Base-by-base conservation (phyloP, 64 coral and sea anemone genomes). In the Montipora foliosa region DNA sequence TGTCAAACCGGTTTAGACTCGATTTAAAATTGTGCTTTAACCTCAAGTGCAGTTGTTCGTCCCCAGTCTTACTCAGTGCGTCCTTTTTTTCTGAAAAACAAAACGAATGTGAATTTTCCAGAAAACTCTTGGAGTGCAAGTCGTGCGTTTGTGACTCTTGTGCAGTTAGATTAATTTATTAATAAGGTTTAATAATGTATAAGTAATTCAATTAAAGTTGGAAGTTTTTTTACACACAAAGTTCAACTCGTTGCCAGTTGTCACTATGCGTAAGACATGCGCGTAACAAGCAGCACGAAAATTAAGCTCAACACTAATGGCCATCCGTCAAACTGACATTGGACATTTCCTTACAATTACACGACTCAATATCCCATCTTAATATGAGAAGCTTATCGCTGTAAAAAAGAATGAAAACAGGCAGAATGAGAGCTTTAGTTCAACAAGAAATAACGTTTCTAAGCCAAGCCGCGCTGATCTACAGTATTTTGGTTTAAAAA, bases 11-110 rank as follows among this genome's bases (percentile, higher is more conserved):
- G 62, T 86, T 78, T 86, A 49, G n/a, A 86, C 44, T 67, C 62
- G 82, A 51, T 86, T 86, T 86, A 71, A 20, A 44, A 70, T 86
- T 72, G 82, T 86, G 82, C 82, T 49, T 86, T 86, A 86, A 86
- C 82, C 82, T 86, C 82, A 21, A 70, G 82, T 86, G 82, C 82
- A 86, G 82, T 86, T 86, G 66, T 86, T 86, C 44, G 82, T 86
- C 82, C 82, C 64, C 82, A 71, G 82, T 86, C 82, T 66, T 71
- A 86, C 44, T 64, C 58, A 47, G 81, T 86, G 82, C 82, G 82
- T 86, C 82, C 49, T 37, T 37, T 8, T 86, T 82, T 71, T 86
- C 82, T 86, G 82, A 86, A 86, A 86, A n/a, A 86, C 37, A 86
- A 86, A 86, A 71, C 82, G 82, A 59, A 47, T 48, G 61, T 86